These are phyloP conservation scores for Xestobium rufovillosum DNA, from an alignment of 2,888 invertebrate genomes.

Conservation along the genomic window DNA sequence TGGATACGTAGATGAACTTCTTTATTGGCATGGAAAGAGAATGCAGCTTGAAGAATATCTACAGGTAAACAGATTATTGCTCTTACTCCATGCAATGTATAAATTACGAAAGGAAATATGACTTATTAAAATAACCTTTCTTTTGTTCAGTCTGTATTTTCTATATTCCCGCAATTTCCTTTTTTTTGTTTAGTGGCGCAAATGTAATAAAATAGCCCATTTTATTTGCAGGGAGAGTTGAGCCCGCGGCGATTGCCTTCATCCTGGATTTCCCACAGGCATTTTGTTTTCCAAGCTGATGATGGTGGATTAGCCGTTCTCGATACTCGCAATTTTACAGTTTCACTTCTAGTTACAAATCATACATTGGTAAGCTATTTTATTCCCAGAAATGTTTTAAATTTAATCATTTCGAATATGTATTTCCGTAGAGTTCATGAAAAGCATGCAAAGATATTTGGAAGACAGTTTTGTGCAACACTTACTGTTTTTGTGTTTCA, in stretches of 20 bases:
- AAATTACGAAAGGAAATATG: too few species aligned
- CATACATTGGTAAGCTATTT: conserved; percentile 69
- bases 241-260: conserved; percentile 54
- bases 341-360: conserved; percentile 75
- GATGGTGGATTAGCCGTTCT: conserved; percentile 75
- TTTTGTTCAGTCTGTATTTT: too few species aligned
- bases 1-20: conserved; percentile 82
- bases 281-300: conserved; percentile 81
- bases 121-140: too few species aligned
- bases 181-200: too few species aligned
- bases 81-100: too few species aligned
- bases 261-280: conserved; percentile 73
- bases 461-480: too few species aligned
- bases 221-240: conserved; percentile 41
- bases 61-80: conserved; percentile 45
- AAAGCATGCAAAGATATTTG: too few species aligned
- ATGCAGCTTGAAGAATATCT: conserved; percentile 81
- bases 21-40: conserved; percentile 82
- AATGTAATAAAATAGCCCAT: too few species aligned
- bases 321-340: conserved; percentile 67
- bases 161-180: too few species aligned
- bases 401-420: too few species aligned
- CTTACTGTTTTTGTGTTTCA: too few species aligned
- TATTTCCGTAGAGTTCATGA: too few species aligned
- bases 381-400: background rate